Percentiles rank a stretch among this genome's conserved stretches.
phyloP scores from a whole-genome alignment of 2,113 vertebrate species.

The Ceuthmochares aereus region DNA sequence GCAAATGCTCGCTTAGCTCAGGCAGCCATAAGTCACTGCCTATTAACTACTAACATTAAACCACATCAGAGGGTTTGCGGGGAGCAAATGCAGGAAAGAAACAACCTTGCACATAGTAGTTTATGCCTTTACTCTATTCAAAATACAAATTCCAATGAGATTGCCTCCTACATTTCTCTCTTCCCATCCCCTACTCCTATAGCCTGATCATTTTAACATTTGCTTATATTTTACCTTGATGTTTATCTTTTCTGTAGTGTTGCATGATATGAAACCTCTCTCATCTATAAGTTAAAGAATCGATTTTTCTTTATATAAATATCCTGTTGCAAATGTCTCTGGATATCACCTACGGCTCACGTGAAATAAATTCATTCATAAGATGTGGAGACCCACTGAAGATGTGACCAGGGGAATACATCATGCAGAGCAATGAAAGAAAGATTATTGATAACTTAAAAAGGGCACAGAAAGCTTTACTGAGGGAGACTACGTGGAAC shows the following conservation, averaged over 20 bases:
- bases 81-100: neutral
- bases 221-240: neutral
- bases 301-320: neutral
- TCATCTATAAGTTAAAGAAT: neutral
- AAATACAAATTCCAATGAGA: neutral
- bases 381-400: neutral
- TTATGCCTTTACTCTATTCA: neutral
- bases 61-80: neutral
- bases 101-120: neutral
- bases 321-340: neutral
- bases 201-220: neutral
- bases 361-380: neutral
- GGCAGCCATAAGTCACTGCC: neutral
- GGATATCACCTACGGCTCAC: neutral
- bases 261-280: neutral
- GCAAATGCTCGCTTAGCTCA: neutral
- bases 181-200: neutral
- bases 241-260: neutral
- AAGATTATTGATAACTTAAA: neutral
- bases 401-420: neutral
- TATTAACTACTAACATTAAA: neutral
- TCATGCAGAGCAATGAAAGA: neutral
- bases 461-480: neutral
- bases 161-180: neutral
- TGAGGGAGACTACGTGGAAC: neutral